Percentiles rank a stretch among this genome's conserved stretches.
These are phyloP conservation scores for Megalonaias nervosa DNA, from an alignment of 1,140 invertebrate genomes.

Conservation along the genomic window DNA sequence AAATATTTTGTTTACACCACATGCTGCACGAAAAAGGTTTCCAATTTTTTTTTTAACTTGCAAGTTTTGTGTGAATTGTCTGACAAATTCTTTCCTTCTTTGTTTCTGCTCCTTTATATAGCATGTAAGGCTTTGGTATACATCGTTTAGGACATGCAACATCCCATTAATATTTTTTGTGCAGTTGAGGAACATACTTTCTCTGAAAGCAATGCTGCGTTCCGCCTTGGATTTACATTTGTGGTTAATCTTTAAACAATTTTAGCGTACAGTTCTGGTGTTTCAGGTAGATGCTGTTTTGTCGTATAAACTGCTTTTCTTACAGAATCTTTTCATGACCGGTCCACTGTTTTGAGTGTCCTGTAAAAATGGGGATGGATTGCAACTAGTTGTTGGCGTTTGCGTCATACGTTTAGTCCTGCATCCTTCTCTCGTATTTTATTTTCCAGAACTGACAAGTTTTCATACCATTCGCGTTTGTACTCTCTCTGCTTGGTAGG, in stretches of 20 bases:
- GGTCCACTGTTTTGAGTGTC: no score
- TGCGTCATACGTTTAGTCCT: no score
- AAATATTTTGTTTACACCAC: conserved; percentile 9
- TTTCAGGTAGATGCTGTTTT: background rate
- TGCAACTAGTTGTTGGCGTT: no score
- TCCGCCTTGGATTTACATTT: background rate
- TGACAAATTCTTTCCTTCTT: conserved; percentile 5
- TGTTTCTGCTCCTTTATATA: background rate
- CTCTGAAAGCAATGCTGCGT: background rate
- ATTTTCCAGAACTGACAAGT: no score
- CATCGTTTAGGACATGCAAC: conserved; percentile 2
- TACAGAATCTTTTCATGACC: background rate
- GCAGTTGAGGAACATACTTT: background rate
- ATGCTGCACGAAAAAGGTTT: background rate
- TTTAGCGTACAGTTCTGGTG: background rate
- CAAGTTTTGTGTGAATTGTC: background rate
- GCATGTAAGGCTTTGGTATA: conserved; percentile 1
- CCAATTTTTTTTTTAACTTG: conserved; percentile 16
- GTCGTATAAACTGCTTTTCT: background rate
- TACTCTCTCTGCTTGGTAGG: no score
- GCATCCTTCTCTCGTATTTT: no score
- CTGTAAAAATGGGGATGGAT: no score
- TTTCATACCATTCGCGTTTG: no score
- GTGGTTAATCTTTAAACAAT: background rate
- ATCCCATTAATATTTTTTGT: background rate